Evolutionary conservation across 2,888 invertebrate species (phyloP).

Genomic region (Trimorus sp.): DNA sequence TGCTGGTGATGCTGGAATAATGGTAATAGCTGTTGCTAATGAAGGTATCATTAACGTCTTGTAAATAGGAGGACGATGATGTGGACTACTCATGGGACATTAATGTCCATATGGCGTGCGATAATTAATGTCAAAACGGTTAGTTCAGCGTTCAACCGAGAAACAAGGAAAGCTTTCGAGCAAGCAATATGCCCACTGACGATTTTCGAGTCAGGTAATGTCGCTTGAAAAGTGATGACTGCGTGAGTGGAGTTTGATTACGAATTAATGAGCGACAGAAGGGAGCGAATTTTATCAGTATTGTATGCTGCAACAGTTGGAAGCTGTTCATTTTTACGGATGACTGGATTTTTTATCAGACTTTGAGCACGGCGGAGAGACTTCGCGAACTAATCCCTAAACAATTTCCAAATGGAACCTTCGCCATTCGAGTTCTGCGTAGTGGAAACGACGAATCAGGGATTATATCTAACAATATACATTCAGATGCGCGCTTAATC

Average conservation of each 20-base stretch:
- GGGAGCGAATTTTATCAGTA: no score
- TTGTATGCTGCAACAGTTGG: no score
- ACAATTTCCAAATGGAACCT: constrained; percentile 5
- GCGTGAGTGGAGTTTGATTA: no score
- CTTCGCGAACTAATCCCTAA: background rate
- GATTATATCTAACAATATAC: constrained; percentile 13
- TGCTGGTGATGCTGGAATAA: constrained; percentile 17
- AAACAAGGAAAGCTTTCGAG: background rate
- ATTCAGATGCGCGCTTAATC: constrained; percentile 12
- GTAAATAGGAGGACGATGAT: constrained; percentile 16
- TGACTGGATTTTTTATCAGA: no score
- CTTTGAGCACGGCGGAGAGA: no score
- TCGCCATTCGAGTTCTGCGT: constrained; percentile 4
- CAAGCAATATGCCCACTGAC: no score
- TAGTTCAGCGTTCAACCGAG: constrained; percentile 2
- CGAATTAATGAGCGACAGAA: no score
- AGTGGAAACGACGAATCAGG: constrained; percentile 18
- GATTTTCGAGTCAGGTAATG: no score
- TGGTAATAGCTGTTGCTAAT: constrained; percentile 33
- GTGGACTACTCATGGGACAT: constrained; percentile 18
- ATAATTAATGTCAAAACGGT: constrained; percentile 10
- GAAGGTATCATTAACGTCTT: constrained; percentile 27
- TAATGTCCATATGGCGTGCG: constrained; percentile 24
- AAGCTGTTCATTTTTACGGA: no score
- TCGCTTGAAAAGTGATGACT: no score